These are phyloP conservation scores for Thyatira batis DNA, from an alignment of 2,888 invertebrate species.

Conservation along the genomic window DNA sequence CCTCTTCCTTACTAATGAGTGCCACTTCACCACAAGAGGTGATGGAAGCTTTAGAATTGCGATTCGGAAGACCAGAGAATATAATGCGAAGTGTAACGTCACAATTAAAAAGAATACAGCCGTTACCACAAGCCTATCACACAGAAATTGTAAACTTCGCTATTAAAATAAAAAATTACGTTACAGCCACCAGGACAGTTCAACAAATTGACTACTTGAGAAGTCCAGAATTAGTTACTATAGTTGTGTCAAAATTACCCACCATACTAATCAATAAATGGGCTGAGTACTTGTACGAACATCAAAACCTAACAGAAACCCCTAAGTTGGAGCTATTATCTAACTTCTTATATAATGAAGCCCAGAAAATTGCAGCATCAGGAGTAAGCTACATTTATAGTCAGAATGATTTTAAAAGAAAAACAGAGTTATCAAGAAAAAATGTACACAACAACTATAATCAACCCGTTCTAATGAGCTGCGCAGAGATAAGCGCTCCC, in stretches of 20 bases:
- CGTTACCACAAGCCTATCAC: too few relatives aligned
- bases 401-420: background rate
- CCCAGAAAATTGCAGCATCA: constrained; percentile 7
- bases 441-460: too few relatives aligned
- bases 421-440: background rate
- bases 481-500: background rate
- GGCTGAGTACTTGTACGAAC: background rate
- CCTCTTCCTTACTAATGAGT: constrained; percentile 5
- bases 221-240: background rate
- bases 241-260: background rate
- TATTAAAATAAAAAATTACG: background rate
- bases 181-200: background rate
- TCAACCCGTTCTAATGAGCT: background rate
- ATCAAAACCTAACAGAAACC: background rate
- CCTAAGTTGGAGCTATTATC: background rate
- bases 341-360: background rate
- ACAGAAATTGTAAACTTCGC: background rate
- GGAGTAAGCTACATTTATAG: constrained; percentile 8
- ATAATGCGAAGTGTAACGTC: constrained; percentile 1
- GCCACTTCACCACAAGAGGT: constrained; percentile 4
- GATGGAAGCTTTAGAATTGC: constrained; percentile 1
- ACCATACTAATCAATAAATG: background rate
- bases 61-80: constrained; percentile 4
- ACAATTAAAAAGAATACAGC: constrained; percentile 3
- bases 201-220: background rate